Evolutionary conservation across 1,140 invertebrate species (phyloP).

Genomic region (Mylabris phalerata): DNA sequence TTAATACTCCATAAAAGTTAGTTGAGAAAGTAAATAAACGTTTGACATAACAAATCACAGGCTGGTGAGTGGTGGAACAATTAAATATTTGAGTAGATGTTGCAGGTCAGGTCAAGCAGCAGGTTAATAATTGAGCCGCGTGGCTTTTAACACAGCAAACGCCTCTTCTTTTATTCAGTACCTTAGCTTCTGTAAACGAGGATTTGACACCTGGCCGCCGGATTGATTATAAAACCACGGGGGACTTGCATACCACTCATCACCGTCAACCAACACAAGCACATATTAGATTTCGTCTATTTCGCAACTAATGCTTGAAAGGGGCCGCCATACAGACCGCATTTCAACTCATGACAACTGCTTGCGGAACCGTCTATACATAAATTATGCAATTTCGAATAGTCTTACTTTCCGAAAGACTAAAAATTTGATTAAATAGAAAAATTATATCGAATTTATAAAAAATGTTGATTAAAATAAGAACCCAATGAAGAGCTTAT

Average conservation of each 20-base stretch:
- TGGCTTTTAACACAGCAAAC: constrained; percentile 43
- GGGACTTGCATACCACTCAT: constrained; percentile 30
- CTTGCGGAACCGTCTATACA: no score
- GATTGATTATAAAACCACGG: constrained; percentile 40
- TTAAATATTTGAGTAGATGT: constrained; percentile 43
- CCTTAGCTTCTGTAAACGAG: constrained; percentile 40
- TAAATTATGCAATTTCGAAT: no score
- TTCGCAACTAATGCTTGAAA: no score
- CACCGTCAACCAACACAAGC: constrained; percentile 5
- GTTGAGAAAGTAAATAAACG: constrained; percentile 33
- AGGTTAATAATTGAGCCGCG: constrained; percentile 42
- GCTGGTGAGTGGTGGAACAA: constrained; percentile 39
- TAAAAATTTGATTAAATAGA: no score
- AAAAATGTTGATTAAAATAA: no score
- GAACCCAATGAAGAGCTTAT: no score
- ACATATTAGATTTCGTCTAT: no score
- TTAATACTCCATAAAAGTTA: constrained; percentile 13
- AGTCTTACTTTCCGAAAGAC: no score
- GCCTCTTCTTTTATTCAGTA: constrained; percentile 42
- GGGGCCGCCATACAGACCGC: no score
- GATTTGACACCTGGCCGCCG: constrained; percentile 41
- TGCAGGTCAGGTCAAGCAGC: constrained; percentile 39
- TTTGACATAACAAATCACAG: constrained; percentile 44
- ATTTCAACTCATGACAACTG: neutral
- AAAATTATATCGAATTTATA: no score